Evolutionary conservation across 2,797 vertebrate genomes (phyloP), one percentile per base, ranked within the genome.

Genomic region (Ptychadena robeensis): DNA sequence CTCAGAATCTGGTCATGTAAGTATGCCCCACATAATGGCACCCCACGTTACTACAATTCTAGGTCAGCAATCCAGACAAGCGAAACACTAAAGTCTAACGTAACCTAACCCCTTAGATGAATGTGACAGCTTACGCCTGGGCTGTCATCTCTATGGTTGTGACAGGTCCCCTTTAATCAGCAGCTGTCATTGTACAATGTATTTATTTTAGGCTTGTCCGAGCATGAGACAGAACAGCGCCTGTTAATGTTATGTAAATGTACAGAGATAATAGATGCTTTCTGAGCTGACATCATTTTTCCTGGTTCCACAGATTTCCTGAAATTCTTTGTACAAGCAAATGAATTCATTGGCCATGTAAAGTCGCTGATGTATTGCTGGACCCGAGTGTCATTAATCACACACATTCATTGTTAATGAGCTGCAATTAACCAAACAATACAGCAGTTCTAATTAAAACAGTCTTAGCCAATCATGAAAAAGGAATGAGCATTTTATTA

Each of bases 181-280:
- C 8, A 22, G 44, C 22, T 53, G 18, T 53, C 44, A 53, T 7
- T 22, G 8, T 22, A 53, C 22, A 18, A 53, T 22, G 44, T 35
- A 27, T 31, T 57, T 15, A 30, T 34, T 40, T 35, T 44, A 64
- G 34, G 44, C 68, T 72, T 72, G 79, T 72, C 68, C 72, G 15
- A 27, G 37, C 79, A 32, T 34, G 68, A 61, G 34, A 18, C 35
- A 40, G 6, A 12, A 34, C 12, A 2, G 22, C 34, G 34, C 34
- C 18, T 48, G 68, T 53, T 80, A 80, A 80, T 64, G 44, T 25
- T 69, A 69, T 79, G 76, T 28, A 79, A 79, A 79, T 69, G 27
- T 12, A 53, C 18, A 7, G 3, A 34, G 27, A 22, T 59, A 44
- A 64, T 64, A 64, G 9, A 61, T 18, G 14, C 28, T 27, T 64